Conservation (phyloP, 2,113 vertebrate species). For the Promerops cafer region DNA sequence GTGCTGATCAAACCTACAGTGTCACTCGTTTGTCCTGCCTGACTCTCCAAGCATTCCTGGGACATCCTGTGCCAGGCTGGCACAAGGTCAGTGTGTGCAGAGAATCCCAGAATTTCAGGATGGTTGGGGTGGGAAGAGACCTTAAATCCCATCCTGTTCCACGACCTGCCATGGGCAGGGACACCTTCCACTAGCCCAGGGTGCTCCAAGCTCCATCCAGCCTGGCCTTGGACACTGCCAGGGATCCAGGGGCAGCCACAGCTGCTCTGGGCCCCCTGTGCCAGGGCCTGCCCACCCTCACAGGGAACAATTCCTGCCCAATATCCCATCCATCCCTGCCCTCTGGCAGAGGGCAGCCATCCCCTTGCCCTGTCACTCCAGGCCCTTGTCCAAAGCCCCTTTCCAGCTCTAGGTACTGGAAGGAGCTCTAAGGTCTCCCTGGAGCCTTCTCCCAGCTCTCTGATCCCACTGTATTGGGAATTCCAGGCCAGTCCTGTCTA, state of each 20-base stretch:
- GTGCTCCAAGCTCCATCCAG: fast-evolving
- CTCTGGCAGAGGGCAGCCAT: not conserved
- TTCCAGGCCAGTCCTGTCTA: not conserved
- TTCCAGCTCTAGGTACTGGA: not conserved
- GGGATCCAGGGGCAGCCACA: not conserved
- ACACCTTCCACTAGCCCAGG: fast-evolving
- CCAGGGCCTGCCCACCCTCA: not conserved
- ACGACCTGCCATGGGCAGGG: not conserved
- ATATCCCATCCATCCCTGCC: not conserved
- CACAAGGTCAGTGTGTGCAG: not conserved
- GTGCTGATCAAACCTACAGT: not conserved
- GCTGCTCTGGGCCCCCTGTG: not conserved
- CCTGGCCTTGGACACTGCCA: not conserved
- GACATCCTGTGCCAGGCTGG: not conserved
- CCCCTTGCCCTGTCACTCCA: fast-evolving
- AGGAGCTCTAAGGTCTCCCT: not conserved
- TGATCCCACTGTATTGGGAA: not conserved
- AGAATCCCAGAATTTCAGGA: not conserved
- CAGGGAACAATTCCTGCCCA: fast-evolving
- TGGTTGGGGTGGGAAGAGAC: not conserved
- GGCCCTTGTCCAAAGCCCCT: not conserved
- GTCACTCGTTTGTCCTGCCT: fast-evolving
- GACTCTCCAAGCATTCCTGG: not conserved
- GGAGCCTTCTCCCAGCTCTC: not conserved
- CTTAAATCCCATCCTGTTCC: fast-evolving